phyloP scores from a whole-genome alignment of 2,888 invertebrate species.

The Drosophila neonasuta region DNA sequence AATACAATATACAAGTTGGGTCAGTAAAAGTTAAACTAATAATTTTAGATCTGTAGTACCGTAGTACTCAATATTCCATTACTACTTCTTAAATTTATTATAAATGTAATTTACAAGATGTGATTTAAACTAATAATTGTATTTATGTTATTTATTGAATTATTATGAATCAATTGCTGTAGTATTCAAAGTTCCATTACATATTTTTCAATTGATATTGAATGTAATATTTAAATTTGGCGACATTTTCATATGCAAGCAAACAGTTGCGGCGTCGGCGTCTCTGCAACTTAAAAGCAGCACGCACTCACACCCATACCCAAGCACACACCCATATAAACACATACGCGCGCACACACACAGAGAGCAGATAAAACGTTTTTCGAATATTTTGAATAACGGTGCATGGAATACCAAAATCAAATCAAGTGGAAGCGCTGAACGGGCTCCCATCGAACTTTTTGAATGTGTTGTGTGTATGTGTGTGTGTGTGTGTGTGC shows the following conservation, averaged over 20 bases:
- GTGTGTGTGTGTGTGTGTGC: background rate
- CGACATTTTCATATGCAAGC: constrained; percentile 27
- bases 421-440: constrained; percentile 76
- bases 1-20: background rate
- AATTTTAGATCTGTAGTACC: too few species aligned
- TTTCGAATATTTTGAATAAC: constrained; percentile 78
- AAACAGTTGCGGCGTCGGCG: constrained; percentile 31
- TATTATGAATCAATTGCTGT: background rate
- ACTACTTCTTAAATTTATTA: background rate
- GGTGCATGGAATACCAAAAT: constrained; percentile 77
- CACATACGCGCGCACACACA: constrained; percentile 5
- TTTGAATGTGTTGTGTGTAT: too few species aligned
- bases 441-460: constrained; percentile 25
- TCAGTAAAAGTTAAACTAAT: too few species aligned
- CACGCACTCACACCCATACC: constrained; percentile 37
- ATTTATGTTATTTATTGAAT: background rate
- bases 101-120: constrained; percentile 2
- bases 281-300: constrained; percentile 52
- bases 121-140: background rate
- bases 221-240: constrained; percentile 19
- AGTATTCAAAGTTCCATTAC: background rate
- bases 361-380: constrained; percentile 64
- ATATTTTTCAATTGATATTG: background rate
- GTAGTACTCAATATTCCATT: background rate
- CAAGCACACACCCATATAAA: constrained; percentile 10